Base-by-base conservation (phyloP, 92 coral and sea anemone genomes). In the Metridium senile region DNA sequence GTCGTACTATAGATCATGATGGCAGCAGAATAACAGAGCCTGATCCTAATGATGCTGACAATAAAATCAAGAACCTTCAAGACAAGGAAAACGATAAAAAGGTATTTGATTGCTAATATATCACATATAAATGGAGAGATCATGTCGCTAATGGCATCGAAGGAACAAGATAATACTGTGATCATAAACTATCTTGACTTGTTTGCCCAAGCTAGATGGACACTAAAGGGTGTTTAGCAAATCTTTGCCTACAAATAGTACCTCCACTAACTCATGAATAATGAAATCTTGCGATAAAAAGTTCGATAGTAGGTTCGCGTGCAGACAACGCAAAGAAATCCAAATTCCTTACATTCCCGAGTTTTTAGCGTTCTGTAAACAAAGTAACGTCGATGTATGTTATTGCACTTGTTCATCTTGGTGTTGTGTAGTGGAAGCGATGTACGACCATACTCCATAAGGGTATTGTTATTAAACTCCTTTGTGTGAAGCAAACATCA, bases 281-380 rank as follows among this genome's bases (percentile, higher is more conserved):
- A 92, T 92, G 93, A 92, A 92, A 88, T 71, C 89, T 78, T 30
- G 61, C 66, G 77, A 35, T 66, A 47, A 74, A 70, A 84, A 84
- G 63, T 79, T 81, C 83, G 49, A 70, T 75, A 72, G 52, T 77
- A 63, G 39, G 77, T 85, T 89, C 93, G 97, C 88, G 87, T 88
- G 93, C 80, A 74, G 65, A 70, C 75, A 3, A 43, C 31, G 34
- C 23, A 77, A 69, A 62, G 79, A 61, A 57, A 73, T 88, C 59
- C 93, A 76, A 84, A 88, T 88, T 88, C 93, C 54, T 85, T n/a
- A 49, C 82, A 88, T 88, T 88, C 93, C 93, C 93, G 86, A 83
- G 93, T 88, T 84, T 84, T 80, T 78, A 68, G 85, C 77, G 85
- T 76, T 79, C 72, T 76, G 85, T 83, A 78, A 77, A 87, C 91